These are phyloP conservation scores for Cetoscarus ocellatus DNA, from an alignment of 2,797 vertebrate species.

Conservation along the genomic window DNA sequence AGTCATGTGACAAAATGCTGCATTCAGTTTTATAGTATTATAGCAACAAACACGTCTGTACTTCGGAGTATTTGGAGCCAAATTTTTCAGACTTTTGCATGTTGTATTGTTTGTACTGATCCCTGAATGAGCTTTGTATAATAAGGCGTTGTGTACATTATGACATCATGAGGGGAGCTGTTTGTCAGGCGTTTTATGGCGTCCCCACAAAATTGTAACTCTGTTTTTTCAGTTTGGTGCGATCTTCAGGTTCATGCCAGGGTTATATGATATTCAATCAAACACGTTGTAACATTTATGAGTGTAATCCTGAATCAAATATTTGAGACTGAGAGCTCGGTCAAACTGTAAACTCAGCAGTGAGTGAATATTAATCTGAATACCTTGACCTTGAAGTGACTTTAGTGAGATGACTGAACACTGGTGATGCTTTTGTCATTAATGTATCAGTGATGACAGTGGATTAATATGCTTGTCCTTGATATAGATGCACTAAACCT, in stretches of 20 bases:
- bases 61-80: slow-evolving; percentile 32
- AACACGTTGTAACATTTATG: slow-evolving; percentile 22
- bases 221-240: slow-evolving; percentile 32
- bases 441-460: slow-evolving; percentile 1
- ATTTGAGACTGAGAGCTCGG: slow-evolving; percentile 28
- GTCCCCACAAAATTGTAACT: slow-evolving; percentile 15
- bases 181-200: slow-evolving; percentile 6
- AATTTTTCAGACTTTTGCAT: slow-evolving; percentile 51
- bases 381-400: slow-evolving; percentile 15
- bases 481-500: slow-evolving; percentile 26
- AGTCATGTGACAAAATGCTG: slow-evolving; percentile 47
- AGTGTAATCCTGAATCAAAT: slow-evolving; percentile 22
- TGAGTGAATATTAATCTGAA: slow-evolving; percentile 8
- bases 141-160: slow-evolving; percentile 10
- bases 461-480: slow-evolving; percentile 15
- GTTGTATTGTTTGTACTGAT: slow-evolving; percentile 44
- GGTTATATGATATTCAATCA: slow-evolving; percentile 14
- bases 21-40: slow-evolving; percentile 40
- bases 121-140: not conserved
- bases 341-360: slow-evolving; percentile 21
- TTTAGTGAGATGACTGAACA: not conserved
- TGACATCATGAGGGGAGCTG: not conserved
- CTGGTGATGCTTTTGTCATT: slow-evolving; percentile 8
- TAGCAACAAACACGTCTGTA: slow-evolving; percentile 8
- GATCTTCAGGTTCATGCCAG: slow-evolving; percentile 17